Evolutionary conservation across 2,113 vertebrate species (phyloP).

Genomic region (Globicephala melas): DNA sequence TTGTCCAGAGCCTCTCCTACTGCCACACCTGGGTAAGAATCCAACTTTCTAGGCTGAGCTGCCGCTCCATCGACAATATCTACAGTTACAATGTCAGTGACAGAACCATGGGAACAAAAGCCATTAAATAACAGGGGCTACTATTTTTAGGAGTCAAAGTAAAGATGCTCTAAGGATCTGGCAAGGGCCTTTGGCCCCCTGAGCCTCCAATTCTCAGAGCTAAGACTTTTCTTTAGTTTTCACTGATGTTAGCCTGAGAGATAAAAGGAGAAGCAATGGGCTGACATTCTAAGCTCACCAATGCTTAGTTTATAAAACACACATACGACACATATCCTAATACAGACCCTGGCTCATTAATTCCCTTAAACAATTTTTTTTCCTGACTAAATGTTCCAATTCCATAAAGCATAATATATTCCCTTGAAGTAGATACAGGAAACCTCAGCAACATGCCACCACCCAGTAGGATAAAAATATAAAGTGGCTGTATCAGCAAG

Average conservation of each 20-base stretch:
- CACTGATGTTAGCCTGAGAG: slow-evolving; percentile 57
- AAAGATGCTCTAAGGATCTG: slow-evolving; percentile 60
- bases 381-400: slow-evolving; percentile 13
- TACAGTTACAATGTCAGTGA: background rate
- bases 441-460: slow-evolving; percentile 27
- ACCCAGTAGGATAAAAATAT: slow-evolving; percentile 43
- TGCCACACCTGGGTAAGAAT: background rate
- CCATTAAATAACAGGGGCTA: background rate
- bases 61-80: background rate
- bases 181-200: slow-evolving; percentile 49
- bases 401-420: background rate
- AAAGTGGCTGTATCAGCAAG: slow-evolving; percentile 41
- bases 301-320: slow-evolving; percentile 60
- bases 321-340: slow-evolving; percentile 47
- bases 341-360: slow-evolving; percentile 38
- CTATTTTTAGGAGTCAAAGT: slow-evolving; percentile 62
- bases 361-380: background rate
- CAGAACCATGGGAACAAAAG: slow-evolving; percentile 1
- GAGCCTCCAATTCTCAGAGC: slow-evolving; percentile 51
- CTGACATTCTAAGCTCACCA: slow-evolving; percentile 34
- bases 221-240: slow-evolving; percentile 64
- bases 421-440: slow-evolving; percentile 3
- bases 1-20: background rate
- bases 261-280: slow-evolving; percentile 49
- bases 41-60: background rate